Base-by-base conservation (phyloP, 2,797 vertebrate genomes). In the Rhabdophis nuchalis region DNA sequence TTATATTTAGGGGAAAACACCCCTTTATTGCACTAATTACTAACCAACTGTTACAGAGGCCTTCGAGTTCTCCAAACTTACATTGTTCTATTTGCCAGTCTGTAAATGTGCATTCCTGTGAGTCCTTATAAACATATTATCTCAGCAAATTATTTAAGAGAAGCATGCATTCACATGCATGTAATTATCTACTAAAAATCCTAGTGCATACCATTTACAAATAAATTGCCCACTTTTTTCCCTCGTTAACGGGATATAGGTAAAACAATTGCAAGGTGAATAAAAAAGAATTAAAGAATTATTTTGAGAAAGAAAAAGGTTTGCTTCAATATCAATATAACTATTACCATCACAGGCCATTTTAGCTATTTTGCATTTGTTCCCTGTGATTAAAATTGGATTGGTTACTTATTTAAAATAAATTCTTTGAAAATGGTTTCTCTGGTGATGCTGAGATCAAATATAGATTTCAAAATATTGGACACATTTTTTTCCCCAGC, bases 41-140 rank as follows among this genome's bases (percentile, higher is more conserved):
- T 95, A 93, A 94, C 87, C 93, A 94, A 96, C 93, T 96, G 90
- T 96, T 96, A 94, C 93, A 93, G 95, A 0, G 25, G 93, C 93
- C 92, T 94, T 94, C 86, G 36, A 90, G 58, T 96, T 92, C 88
- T 94, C 89, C n/a, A 92, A 85, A 95, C 87, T 60, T 92, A 94
- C 88, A 57, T 56, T 92, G 92, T 46, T 94, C 64, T 72, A 46
- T 53, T 92, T 94, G 91, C 88, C 88, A 94, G 93, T 93, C 53
- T 27, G 93, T 94, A 94, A 32, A 29, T 95, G 58, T 88, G 88
- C 58, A 10, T 87, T 82, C 68, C 91, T 87, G 89, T 93, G 89
- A 77, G 16, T 27, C 41, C 6, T 88, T 27, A 94, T 94, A 94
- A 94, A 94, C 53, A 50, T 82, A 12, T 72, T 72, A 72, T 82